A percentile compares a stretch with the other conserved stretches of the same genome.
Conservation (phyloP, 2,113 vertebrate genomes). For the Cheirogaleus medius region DNA sequence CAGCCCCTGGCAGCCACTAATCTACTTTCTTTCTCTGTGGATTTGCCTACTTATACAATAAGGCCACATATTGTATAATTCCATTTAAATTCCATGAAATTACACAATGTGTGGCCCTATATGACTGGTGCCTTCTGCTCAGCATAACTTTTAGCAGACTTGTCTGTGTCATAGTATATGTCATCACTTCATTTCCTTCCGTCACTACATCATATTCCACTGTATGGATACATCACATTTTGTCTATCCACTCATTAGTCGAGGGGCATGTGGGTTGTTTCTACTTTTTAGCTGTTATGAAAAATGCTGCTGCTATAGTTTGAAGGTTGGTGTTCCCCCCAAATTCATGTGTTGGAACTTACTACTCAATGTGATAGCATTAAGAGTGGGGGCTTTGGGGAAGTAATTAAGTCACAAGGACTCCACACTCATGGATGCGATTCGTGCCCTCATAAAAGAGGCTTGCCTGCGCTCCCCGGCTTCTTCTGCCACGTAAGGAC, state of each 20-base stretch:
- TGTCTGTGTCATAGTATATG: background rate
- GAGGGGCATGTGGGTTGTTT: background rate
- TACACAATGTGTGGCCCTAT: background rate
- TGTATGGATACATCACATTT: background rate
- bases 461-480: background rate
- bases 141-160: background rate
- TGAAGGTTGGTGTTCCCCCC: background rate
- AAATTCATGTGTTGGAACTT: background rate
- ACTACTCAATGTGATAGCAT: background rate
- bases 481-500: background rate
- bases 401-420: background rate
- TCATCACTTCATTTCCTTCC: background rate
- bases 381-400: background rate
- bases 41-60: background rate
- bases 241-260: background rate
- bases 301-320: background rate
- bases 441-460: background rate
- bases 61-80: too few species aligned
- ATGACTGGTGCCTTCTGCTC: background rate
- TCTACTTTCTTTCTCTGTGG: background rate
- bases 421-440: background rate
- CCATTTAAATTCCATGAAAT: background rate
- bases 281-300: background rate
- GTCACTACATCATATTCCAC: background rate
- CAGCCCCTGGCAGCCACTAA: background rate